Evolutionary conservation across 2,888 invertebrate genomes (phyloP).

Genomic region (Corbicula japonica): DNA sequence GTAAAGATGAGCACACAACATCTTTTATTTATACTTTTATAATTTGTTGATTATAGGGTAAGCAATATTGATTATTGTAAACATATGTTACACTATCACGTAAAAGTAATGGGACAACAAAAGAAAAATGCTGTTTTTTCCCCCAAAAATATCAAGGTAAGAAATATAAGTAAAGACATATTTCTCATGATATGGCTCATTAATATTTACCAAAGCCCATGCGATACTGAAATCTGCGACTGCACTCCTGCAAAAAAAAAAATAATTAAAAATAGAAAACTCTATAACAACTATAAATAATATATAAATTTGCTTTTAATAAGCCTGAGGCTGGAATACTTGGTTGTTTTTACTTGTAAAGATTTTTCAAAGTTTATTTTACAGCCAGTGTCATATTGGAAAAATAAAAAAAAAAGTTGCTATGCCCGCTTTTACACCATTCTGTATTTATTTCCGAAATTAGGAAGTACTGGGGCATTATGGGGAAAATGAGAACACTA

Average conservation of each 20-base stretch:
- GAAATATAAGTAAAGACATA: not conserved
- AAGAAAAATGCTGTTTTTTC: not conserved
- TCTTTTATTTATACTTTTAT: not conserved
- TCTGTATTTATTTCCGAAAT: too few relatives aligned
- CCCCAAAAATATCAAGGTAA: not conserved
- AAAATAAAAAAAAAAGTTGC: too few relatives aligned
- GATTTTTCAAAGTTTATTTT: too few relatives aligned
- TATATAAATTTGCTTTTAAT: not conserved
- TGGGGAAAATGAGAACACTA: too few relatives aligned
- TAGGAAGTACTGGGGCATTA: too few relatives aligned
- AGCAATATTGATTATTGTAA: not conserved
- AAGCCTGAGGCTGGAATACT: too few relatives aligned
- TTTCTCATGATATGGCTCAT: not conserved
- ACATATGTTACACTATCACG: not conserved
- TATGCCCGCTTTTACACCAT: too few relatives aligned
- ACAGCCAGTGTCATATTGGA: too few relatives aligned
- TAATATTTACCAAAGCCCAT: conserved; percentile 64
- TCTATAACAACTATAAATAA: conserved; percentile 5
- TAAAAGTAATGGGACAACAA: not conserved
- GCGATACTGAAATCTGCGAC: conserved; percentile 75
- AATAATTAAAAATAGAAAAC: not conserved
- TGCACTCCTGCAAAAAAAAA: conserved; percentile 75
- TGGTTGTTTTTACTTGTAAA: too few relatives aligned
- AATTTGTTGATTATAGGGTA: not conserved
- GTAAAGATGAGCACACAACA: not conserved